Base-by-base conservation (phyloP, 1,140 invertebrate species). In the Drosophila sucinea region DNA sequence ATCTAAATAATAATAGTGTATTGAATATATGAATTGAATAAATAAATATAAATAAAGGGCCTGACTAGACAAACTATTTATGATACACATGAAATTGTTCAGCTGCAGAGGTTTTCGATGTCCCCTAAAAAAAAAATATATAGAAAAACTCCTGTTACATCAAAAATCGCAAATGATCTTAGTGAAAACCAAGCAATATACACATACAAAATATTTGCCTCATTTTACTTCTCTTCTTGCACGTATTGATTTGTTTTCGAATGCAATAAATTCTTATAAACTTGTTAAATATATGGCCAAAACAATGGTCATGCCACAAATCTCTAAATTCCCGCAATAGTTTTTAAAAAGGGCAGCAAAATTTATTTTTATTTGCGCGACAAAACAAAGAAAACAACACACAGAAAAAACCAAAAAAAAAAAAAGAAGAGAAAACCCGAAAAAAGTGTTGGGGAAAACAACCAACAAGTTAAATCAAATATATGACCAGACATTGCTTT, bases 391-490 rank as follows among this genome's bases (percentile, higher is more conserved):
- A 40, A 38, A 41, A 40, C 23, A 4, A 23, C 7, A 47, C 44
- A 47, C 54, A 78, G 75, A 71, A 75, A 73, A 67, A 55, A 79
- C 54, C 77, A 87, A 82, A 76, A 77, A 66, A 4, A 7, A 47
- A 23, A 51, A 54, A n/a, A 61, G 11, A 47, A 30, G 6, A 5
- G 65, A 38, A 61, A 74, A 85, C 72, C 70, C 51, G 74, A 76
- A 57, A 70, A 86, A 51, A 47, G 6, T 27, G 25, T 25, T 51
- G 44, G 44, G 6, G 44, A 51, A 51, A 51, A 51, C 23, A 72
- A 61, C 83, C 74, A 87, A 87, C 83, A 87, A 87, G 83, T 87
- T 87, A 87, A 87, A 87, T 87, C 83, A 87, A 89, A 87, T 87
- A 87, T 80, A 87, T 87, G 63, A 80, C 79, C 71, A 76, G 72